Conservation (phyloP, 2,113 vertebrate species). For the Elaphurus davidianus region DNA sequence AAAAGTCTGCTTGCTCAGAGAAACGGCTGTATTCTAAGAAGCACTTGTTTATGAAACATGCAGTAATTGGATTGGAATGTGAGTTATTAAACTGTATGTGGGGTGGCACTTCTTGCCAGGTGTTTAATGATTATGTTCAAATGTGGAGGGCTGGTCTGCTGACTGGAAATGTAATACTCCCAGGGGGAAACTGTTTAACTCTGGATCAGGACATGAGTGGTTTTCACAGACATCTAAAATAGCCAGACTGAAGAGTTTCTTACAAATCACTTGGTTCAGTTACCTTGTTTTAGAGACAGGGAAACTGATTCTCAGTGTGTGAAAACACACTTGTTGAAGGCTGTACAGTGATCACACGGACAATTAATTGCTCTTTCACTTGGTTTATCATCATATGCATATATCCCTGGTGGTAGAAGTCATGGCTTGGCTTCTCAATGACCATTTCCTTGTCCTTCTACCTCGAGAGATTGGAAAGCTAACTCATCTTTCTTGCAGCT, state of each 20-base stretch:
- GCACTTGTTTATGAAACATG: constrained; percentile 81
- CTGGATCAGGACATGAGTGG: neutral
- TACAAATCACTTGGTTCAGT: neutral
- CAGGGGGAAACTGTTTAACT: neutral
- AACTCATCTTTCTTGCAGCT: neutral
- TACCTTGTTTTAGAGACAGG: neutral
- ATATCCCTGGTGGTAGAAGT: neutral
- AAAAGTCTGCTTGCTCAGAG: constrained; percentile 49
- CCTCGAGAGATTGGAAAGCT: neutral
- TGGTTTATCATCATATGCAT: neutral
- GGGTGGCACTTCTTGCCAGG: constrained; percentile 61
- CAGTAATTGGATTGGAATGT: constrained; percentile 72
- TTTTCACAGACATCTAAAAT: neutral
- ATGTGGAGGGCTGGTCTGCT: neutral
- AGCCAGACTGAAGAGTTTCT: neutral
- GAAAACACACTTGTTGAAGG: neutral
- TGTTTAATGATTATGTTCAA: constrained; percentile 53
- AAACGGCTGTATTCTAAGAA: constrained; percentile 76
- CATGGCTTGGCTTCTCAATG: neutral
- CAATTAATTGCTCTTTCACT: neutral
- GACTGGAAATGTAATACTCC: neutral
- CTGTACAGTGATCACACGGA: neutral
- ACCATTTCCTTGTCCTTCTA: neutral
- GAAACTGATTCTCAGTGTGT: neutral
- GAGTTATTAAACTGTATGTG: constrained; percentile 75